phyloP scores from a whole-genome alignment of 2,113 vertebrate genomes.

The Meleagris gallopavo region DNA sequence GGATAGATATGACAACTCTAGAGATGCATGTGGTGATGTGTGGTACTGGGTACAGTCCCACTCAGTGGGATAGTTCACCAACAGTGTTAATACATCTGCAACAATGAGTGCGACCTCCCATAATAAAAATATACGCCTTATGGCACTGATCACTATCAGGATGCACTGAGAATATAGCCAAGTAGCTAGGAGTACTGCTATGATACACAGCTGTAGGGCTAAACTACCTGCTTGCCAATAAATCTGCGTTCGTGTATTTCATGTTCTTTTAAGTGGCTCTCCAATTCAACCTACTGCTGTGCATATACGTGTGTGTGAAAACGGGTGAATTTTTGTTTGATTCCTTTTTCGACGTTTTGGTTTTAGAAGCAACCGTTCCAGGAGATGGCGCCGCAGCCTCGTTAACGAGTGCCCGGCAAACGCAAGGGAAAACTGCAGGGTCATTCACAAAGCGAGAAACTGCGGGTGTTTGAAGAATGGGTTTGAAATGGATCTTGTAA shows the following conservation, averaged over 20 bases:
- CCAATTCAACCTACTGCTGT: neutral
- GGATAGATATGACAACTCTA: neutral
- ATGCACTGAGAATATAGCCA: neutral
- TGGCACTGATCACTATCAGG: neutral
- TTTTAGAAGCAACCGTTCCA: conserved; percentile 30
- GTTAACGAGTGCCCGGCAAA: neutral
- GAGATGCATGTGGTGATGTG: neutral
- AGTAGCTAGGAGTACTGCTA: neutral
- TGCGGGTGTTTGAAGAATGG: neutral
- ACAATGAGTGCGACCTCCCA: neutral
- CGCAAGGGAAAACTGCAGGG: too few relatives aligned
- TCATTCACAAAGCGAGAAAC: too few relatives aligned
- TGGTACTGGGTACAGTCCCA: neutral
- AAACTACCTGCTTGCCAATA: neutral
- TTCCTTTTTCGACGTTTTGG: neutral
- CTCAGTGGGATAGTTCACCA: neutral
- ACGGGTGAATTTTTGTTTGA: neutral
- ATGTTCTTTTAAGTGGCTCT: neutral
- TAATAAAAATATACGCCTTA: neutral
- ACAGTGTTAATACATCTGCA: neutral
- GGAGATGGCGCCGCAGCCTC: conserved; percentile 75
- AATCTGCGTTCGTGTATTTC: neutral
- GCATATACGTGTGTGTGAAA: neutral
- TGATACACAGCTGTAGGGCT: neutral
- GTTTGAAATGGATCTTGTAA: neutral